These are phyloP conservation scores for Staurois parvus DNA, from an alignment of 2,797 vertebrate species.

Conservation along the genomic window DNA sequence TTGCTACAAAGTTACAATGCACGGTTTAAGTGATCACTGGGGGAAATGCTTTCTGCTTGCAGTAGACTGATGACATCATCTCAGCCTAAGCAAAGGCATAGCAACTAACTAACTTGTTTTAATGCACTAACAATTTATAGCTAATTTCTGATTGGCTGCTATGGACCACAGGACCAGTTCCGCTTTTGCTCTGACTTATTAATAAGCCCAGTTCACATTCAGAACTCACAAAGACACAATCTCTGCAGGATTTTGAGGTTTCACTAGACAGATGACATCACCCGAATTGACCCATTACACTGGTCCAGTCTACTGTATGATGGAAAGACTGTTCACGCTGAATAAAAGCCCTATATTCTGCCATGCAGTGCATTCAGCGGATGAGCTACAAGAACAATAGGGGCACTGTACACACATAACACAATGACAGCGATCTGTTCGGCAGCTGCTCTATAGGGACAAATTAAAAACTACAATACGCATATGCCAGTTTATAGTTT, in stretches of 20 bases:
- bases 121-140: too few relatives aligned
- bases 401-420: background rate
- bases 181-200: background rate
- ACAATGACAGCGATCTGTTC: background rate
- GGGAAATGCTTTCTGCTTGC: too few relatives aligned
- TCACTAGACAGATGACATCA: background rate
- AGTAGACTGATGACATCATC: too few relatives aligned
- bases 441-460: slow-evolving; percentile 11
- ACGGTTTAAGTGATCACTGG: too few relatives aligned
- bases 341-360: slow-evolving; percentile 11
- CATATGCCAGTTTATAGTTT: background rate
- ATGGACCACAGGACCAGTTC: too few relatives aligned
- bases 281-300: background rate
- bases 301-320: background rate
- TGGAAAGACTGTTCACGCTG: background rate
- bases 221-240: background rate
- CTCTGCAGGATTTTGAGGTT: background rate
- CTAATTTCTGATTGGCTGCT: too few relatives aligned
- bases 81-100: too few relatives aligned
- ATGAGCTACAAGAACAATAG: slow-evolving; percentile 6
- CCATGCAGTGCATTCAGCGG: background rate
- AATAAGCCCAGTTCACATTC: background rate
- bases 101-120: too few relatives aligned
- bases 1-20: too few relatives aligned
- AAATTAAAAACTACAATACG: background rate